These are phyloP conservation scores for Saccostrea echinata DNA, from an alignment of 1,140 invertebrate species.

Conservation along the genomic window DNA sequence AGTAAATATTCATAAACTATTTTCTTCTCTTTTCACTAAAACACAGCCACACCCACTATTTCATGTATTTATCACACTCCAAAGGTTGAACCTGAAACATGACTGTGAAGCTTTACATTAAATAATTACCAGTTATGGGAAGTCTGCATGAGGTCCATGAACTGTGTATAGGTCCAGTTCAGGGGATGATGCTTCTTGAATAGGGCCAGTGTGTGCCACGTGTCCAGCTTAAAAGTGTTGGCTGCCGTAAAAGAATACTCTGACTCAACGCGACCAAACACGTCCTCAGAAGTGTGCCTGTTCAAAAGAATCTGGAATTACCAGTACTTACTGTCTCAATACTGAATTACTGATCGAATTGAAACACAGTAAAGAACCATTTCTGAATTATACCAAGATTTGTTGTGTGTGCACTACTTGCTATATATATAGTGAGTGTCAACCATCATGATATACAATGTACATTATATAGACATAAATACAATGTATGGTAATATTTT, in stretches of 20 bases:
- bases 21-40: too few relatives aligned
- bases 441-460: neutral
- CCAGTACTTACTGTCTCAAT: too few relatives aligned
- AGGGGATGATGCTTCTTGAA: slow-evolving; percentile 79
- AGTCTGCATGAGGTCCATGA: slow-evolving; percentile 78
- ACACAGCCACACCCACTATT: too few relatives aligned
- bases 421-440: neutral
- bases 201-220: slow-evolving; percentile 80
- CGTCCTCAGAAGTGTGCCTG: slow-evolving; percentile 78
- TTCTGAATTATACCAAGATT: too few relatives aligned
- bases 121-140: slow-evolving; percentile 75
- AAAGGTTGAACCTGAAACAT: too few relatives aligned
- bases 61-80: too few relatives aligned
- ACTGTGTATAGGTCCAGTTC: slow-evolving; percentile 75
- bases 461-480: neutral
- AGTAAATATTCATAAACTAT: too few relatives aligned
- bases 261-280: slow-evolving; percentile 78
- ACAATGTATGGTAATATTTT: too few relatives aligned
- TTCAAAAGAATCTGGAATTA: neutral
- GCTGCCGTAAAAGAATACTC: slow-evolving; percentile 78
- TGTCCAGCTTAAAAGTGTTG: slow-evolving; percentile 81
- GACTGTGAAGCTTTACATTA: too few relatives aligned
- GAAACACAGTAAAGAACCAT: too few relatives aligned
- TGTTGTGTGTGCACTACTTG: too few relatives aligned
- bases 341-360: too few relatives aligned